Evolutionary conservation across 1,140 invertebrate species (phyloP).

Genomic region (Dinoponera quadriceps): DNA sequence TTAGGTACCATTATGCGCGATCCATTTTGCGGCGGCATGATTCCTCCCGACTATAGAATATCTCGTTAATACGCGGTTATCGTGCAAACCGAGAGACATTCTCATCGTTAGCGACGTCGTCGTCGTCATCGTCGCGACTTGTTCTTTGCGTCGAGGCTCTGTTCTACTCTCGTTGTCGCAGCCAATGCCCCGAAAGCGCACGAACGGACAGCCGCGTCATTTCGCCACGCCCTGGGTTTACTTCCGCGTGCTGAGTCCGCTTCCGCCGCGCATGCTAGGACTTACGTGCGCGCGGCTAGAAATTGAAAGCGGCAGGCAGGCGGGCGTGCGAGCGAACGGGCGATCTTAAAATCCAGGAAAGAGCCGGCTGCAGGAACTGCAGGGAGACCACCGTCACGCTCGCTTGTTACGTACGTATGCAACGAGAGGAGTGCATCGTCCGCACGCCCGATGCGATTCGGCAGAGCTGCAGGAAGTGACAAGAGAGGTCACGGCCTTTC

Average conservation of each 20-base stretch:
- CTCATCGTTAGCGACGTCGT: neutral
- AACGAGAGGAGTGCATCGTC: slow-evolving; percentile 11
- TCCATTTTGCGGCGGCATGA: slow-evolving; percentile 14
- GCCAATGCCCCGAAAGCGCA: slow-evolving; percentile 10
- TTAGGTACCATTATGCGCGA: slow-evolving; percentile 34
- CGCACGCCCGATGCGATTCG: slow-evolving; percentile 10
- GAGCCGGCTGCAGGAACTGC: slow-evolving; percentile 4
- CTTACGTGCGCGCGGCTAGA: slow-evolving; percentile 32
- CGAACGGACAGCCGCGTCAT: slow-evolving; percentile 24
- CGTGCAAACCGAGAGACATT: slow-evolving; percentile 29
- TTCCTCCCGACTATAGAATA: slow-evolving; percentile 24
- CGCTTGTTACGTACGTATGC: slow-evolving; percentile 16
- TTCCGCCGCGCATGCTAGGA: slow-evolving; percentile 11
- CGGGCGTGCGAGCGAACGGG: neutral
- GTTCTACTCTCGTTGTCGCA: slow-evolving; percentile 22
- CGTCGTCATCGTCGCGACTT: neutral
- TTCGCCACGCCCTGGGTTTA: slow-evolving; percentile 49
- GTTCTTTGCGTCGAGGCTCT: neutral
- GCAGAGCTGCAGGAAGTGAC: neutral
- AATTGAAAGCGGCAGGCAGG: slow-evolving; percentile 59
- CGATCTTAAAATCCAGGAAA: slow-evolving; percentile 66
- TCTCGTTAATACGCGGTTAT: slow-evolving; percentile 47
- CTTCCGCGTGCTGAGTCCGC: slow-evolving; percentile 55
- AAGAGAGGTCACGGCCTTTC: no score
- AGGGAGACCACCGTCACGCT: slow-evolving; percentile 29